Conservation (phyloP, 2,113 vertebrate species). For the Triplophysa siluroides region DNA sequence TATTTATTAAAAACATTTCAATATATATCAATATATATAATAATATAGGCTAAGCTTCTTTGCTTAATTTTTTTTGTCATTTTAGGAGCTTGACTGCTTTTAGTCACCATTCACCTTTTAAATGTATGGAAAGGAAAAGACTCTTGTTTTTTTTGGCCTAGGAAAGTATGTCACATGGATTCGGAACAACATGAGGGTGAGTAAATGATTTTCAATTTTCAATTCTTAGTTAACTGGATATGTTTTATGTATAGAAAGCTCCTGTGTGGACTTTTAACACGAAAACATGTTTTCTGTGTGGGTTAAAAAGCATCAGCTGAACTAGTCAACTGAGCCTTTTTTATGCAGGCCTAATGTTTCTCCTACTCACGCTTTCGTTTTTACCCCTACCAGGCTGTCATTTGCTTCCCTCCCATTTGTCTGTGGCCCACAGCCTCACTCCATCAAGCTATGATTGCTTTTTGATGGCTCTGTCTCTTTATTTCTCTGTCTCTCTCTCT, state of each 20-base stretch:
- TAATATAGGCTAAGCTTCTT: no score
- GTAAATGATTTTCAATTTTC: no score
- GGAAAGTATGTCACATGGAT: no score
- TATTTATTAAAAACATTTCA: no score
- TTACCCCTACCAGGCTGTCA: conserved; percentile 49
- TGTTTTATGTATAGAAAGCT: background rate
- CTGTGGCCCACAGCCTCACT: conserved; percentile 58
- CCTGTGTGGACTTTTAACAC: conserved; percentile 28
- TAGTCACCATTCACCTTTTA: no score
- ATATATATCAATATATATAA: no score
- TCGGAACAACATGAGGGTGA: no score
- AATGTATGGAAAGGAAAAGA: no score
- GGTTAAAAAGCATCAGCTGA: conserved; percentile 40
- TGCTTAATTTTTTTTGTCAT: no score
- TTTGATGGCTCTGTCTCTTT: conserved; percentile 66
- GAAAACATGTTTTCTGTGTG: conserved; percentile 11
- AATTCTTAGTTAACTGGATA: no score
- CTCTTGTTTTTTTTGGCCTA: no score
- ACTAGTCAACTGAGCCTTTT: conserved; percentile 39
- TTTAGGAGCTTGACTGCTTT: no score
- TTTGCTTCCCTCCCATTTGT: conserved; percentile 62
- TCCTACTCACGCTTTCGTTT: conserved; percentile 34
- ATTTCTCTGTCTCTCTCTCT: conserved; percentile 39
- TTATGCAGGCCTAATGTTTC: conserved; percentile 47
- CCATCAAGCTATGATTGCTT: conserved; percentile 69